Conservation (phyloP, 2,797 vertebrate genomes). For the Myripristis jacobus region DNA sequence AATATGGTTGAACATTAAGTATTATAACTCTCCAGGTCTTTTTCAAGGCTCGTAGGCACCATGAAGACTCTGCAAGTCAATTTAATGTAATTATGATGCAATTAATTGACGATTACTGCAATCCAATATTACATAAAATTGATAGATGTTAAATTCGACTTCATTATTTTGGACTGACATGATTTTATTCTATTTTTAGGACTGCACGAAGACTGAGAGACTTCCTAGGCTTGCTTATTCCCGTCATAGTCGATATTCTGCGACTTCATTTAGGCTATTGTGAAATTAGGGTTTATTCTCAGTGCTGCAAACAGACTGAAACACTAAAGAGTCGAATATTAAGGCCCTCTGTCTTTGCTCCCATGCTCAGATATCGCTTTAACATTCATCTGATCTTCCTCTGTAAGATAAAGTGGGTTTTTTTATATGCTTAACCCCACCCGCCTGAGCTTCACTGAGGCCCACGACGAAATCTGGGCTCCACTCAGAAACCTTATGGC, state of each 20-base stretch:
- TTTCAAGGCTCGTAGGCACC: too few species aligned
- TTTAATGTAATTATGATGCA: too few species aligned
- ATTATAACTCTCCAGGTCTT: too few species aligned
- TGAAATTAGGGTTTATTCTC: background rate
- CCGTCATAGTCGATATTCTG: too few species aligned
- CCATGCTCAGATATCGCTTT: background rate
- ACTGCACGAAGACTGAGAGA: slow-evolving; percentile 2
- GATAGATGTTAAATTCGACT: background rate
- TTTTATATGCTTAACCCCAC: slow-evolving; percentile 13
- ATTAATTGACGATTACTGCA: too few species aligned
- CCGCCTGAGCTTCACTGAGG: slow-evolving; percentile 37
- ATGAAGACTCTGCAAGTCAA: too few species aligned
- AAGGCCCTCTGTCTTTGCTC: slow-evolving; percentile 3
- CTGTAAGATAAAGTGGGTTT: slow-evolving; percentile 20
- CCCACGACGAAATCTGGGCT: slow-evolving; percentile 55
- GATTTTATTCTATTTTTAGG: background rate
- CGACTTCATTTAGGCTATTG: background rate
- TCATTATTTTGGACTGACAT: background rate
- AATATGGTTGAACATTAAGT: too few species aligned
- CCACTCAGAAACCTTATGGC: slow-evolving; percentile 59
- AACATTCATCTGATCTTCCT: slow-evolving; percentile 25
- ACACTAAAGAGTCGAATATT: slow-evolving; percentile 7
- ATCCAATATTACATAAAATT: too few species aligned
- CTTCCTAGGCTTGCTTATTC: background rate
- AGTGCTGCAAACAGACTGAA: background rate